Evolutionary conservation across 2,888 invertebrate genomes (phyloP), one percentile per base, ranked within the genome.

Genomic region (Eustalomyia histrio): DNA sequence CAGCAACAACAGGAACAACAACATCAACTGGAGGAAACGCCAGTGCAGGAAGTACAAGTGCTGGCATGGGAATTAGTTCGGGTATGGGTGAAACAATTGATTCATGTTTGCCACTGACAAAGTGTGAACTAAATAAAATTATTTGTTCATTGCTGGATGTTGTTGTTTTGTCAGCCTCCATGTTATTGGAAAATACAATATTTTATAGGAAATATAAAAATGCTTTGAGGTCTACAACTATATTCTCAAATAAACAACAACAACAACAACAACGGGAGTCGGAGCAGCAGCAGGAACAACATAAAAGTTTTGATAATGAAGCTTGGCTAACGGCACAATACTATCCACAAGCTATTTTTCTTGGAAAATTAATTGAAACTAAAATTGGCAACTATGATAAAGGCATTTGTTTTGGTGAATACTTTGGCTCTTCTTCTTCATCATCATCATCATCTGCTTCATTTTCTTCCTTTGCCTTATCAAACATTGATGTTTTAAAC

Each of bases 321-420:
- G 71, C 83, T 79, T 69, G 81, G 79, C 61, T 83, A 81, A 53
- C 85, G 85, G 61, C 78, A 63, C 57, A 69, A 67, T 81, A 81
- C 74, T 75, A 78, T 71, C 85, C 86, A 43, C 88, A 88, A 86
- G 89, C 89, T 80, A 87, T 90, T 87, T 90, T 90, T 84, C 86
- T 90, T 71, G 91, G 88, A 82, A 91, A 90, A 86, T 86, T 90
- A 86, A 90, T 91, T 88, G 91, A 91, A 87, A 86, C 87, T 80
- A 86, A 88, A 86, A 86, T 88, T 84, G 88, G 89, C 65, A 68
- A 67, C 78, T 74, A 71, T 33, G 78, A 74, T 53, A 69, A 65
- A 57, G 64, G 64, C 58, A 67, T 57, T 67, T 55, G 67, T 57
- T 64, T 73, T 68, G 69, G 85, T 85, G 81, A 76, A 67, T 74